Evolutionary conservation across 2,888 invertebrate species (phyloP).

Genomic region (Troides helena): DNA sequence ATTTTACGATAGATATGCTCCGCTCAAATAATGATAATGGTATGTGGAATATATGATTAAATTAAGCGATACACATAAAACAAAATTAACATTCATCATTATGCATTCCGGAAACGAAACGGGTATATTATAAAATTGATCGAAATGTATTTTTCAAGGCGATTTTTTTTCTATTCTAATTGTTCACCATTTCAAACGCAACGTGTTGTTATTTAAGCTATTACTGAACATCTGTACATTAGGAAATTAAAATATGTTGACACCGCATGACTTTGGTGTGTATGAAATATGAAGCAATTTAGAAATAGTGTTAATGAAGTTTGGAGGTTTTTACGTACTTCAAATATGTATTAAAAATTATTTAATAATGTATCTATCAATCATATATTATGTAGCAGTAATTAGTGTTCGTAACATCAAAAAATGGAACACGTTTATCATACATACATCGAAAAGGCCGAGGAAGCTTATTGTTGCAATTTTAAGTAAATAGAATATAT

Average conservation of each 20-base stretch:
- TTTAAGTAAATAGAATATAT: no score
- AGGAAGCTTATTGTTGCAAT: no score
- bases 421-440: no score
- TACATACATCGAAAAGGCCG: no score
- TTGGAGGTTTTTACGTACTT: no score
- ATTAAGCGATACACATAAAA: neutral
- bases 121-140: neutral
- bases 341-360: no score
- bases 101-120: neutral
- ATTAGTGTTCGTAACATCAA: no score
- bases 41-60: neutral
- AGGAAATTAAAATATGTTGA: neutral
- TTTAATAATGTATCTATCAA: no score
- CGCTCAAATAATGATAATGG: neutral
- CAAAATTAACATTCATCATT: neutral
- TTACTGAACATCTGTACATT: neutral
- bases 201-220: neutral
- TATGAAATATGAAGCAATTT: neutral
- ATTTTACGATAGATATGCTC: no score
- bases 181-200: neutral
- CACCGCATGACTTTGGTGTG: neutral
- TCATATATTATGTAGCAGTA: no score
- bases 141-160: neutral
- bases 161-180: neutral
- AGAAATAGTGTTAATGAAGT: neutral